Base-by-base conservation (phyloP, 2,797 vertebrate genomes). In the Clarias fuscus region DNA sequence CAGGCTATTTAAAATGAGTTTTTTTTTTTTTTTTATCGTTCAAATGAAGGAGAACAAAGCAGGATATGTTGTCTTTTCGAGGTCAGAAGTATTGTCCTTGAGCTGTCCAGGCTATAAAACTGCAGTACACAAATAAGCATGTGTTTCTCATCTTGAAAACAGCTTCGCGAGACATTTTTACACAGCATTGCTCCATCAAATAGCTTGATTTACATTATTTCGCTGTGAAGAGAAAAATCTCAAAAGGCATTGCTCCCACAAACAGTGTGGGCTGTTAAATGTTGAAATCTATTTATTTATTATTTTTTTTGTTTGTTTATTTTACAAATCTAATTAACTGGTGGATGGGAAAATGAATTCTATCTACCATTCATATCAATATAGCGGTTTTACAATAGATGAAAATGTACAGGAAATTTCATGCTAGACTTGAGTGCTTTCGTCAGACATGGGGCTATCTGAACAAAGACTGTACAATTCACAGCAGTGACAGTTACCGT, bases 21-120 rank as follows among this genome's bases (percentile, higher is more conserved):
- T 33, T 33, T 1, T 17, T 94, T 93, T 85, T 93, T 95, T 94
- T 93, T 37, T n/a, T 64, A 90, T 93, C 90, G 91, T 89, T 93
- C 90, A 81, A 89, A 90, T 89, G 90, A 84, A 56, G 27, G 88
- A 84, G 84, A 92, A 89, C 88, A 93, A 91, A 94, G 94, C 59
- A 40, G 20, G 30, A 62, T 62, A 79, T 40, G 77, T 79, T 92
- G 92, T 91, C 89, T 90, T 93, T 92, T 93, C 93, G 93, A 94
- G 93, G 94, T 93, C 92, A 88, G 86, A 87, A 88, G 86, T 87
- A 93, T 94, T 93, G 92, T 93, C 94, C 94, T 95, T 95, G 93
- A 88, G 89, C 89, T 91, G 92, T 91, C 92, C 93, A 10, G 24
- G 33, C 53, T 24, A 79, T 65, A 48, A 84, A 78, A 86, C 78